Evolutionary conservation across 2,797 vertebrate species (phyloP), one percentile per base, ranked within the genome.

Genomic region (Limosa lapponica): DNA sequence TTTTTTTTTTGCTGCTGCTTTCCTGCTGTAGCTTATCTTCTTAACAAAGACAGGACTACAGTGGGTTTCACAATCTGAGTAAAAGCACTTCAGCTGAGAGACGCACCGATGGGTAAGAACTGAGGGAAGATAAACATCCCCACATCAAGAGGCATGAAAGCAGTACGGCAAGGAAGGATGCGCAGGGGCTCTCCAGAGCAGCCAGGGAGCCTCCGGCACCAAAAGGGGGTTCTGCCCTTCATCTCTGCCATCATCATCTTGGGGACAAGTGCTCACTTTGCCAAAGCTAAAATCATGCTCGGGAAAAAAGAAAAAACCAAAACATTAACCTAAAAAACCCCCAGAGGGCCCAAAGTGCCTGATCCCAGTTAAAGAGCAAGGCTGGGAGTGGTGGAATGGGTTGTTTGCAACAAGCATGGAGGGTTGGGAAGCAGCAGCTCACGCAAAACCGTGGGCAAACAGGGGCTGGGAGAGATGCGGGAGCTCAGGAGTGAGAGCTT

Each of bases 1-100:
- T n/a, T 41, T 37, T 20, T 41, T 48, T 74, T 57, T 52, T 39
- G 41, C 85, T 81, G 41, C 84, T 49, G 81, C 84, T 92, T 95
- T 87, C 90, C 94, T 27, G n/a, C 85, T 82, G 65, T 87, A 88
- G 85, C 96, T 96, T 96, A 95, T 97, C 93, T 87, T 88, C 89
- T 94, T 94, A 90, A 95, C 97, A 96, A 94, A 95, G 92, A 13
- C 72, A 69, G 46, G 67, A 62, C 93, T 91, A 86, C 80, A 81
- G 85, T 27, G 93, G 73, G 94, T 77, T 96, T 90, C 85, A 85
- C 70, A 73, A 81, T 73, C 82, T 74, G 85, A 85, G 88, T 54
- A 61, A 93, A 93, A 96, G 88, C 91, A 93, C 95, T 96, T 92
- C 48, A 90, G 87, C 84, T 24, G 87, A 59, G 75, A 88, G 94